Conservation (phyloP, 2,797 vertebrate genomes). For the Octomys mimax region DNA sequence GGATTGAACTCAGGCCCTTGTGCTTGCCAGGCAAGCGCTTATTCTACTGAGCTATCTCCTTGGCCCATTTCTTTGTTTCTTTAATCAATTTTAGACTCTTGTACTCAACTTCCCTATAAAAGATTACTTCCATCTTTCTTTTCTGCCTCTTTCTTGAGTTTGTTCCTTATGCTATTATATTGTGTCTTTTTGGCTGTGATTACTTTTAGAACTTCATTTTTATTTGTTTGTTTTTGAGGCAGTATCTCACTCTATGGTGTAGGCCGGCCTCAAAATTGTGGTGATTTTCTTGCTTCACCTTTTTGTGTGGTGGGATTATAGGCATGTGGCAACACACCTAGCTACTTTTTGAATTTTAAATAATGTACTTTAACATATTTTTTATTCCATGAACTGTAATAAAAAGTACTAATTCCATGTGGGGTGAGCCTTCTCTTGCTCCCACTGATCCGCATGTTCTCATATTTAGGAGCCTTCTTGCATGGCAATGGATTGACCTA, state of each 20-base stretch:
- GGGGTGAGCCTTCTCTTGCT: background rate
- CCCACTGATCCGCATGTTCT: background rate
- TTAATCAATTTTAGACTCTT: constrained; percentile 19
- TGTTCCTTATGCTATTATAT: background rate
- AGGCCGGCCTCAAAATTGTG: background rate
- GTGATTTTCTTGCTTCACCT: background rate
- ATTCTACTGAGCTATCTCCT: no score
- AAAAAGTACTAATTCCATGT: background rate
- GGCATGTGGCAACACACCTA: background rate
- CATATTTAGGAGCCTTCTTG: background rate
- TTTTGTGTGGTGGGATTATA: background rate
- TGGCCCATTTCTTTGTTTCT: no score
- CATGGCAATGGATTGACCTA: background rate
- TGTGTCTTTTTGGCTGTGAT: background rate
- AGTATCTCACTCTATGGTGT: background rate
- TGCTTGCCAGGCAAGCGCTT: no score
- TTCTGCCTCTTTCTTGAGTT: background rate
- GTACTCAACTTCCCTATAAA: background rate
- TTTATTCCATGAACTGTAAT: background rate
- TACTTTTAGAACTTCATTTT: background rate
- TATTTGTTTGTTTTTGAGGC: background rate
- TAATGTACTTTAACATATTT: background rate
- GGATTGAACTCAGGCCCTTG: no score
- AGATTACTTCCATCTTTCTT: background rate
- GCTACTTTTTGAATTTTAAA: background rate